Percentiles rank a stretch among this genome's conserved stretches.
These are phyloP conservation scores for Amphipoea lucens DNA, from an alignment of 2,888 invertebrate species.

Conservation along the genomic window DNA sequence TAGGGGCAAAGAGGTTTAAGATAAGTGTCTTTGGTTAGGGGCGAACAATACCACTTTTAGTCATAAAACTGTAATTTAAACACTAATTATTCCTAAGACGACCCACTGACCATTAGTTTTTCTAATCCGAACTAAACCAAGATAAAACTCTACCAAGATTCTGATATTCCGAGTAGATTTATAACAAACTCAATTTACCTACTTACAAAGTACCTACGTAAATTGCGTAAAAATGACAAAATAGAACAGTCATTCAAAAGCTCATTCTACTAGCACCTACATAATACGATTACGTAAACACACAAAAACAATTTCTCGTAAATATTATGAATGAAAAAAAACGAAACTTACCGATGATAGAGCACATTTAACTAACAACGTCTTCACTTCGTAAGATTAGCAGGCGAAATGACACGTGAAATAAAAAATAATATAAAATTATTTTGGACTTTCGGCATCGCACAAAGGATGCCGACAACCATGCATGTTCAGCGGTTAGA, in stretches of 20 bases:
- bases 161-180: neutral
- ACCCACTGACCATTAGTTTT: neutral
- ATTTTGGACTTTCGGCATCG: constrained; percentile 62
- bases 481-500: constrained; percentile 41
- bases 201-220: too few relatives aligned
- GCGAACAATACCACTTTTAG: neutral
- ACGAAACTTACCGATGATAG: constrained; percentile 37
- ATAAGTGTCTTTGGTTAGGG: too few relatives aligned
- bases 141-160: neutral
- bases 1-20: too few relatives aligned
- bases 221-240: neutral
- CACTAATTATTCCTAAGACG: too few relatives aligned
- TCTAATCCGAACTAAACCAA: neutral
- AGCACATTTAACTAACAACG: constrained; percentile 12
- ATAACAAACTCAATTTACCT: neutral
- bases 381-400: constrained; percentile 10
- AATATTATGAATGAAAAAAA: neutral
- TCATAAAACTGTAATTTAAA: neutral
- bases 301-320: neutral
- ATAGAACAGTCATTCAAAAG: neutral
- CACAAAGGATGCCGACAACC: constrained; percentile 64
- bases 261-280: neutral
- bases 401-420: constrained; percentile 36
- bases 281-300: neutral
- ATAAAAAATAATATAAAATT: neutral